Evolutionary conservation across 2,797 vertebrate species (phyloP).

Genomic region (Setipinna tenuifilis): DNA sequence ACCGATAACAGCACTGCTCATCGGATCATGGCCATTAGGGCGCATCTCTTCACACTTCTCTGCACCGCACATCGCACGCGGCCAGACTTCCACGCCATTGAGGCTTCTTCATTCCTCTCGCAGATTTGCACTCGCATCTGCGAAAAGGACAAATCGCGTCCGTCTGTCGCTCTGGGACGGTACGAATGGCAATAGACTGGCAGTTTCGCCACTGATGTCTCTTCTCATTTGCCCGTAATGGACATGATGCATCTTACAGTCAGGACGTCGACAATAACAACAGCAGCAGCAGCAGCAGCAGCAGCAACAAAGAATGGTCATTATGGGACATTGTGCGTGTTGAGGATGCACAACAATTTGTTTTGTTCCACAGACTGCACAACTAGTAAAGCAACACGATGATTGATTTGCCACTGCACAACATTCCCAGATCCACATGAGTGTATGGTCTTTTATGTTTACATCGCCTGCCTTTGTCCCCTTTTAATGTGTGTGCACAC

Average conservation of each 20-base stretch:
- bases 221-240: neutral
- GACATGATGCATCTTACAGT: neutral
- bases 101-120: neutral
- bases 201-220: neutral
- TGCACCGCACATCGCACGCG: neutral
- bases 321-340: constrained; percentile 6
- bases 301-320: neutral
- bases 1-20: neutral
- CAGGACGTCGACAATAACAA: neutral
- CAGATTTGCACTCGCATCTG: neutral
- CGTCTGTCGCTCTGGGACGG: neutral
- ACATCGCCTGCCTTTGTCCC: neutral
- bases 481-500: neutral
- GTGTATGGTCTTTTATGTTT: neutral
- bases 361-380: neutral
- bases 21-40: constrained; percentile 14
- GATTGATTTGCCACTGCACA: neutral
- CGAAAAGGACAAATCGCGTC: constrained; percentile 1
- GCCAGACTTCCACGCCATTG: neutral
- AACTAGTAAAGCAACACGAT: neutral
- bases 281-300: too few relatives aligned
- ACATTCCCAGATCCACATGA: neutral
- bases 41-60: constrained; percentile 6
- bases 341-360: neutral
- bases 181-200: neutral